phyloP scores from a whole-genome alignment of 2,113 vertebrate species.

The Trichechus manatus region DNA sequence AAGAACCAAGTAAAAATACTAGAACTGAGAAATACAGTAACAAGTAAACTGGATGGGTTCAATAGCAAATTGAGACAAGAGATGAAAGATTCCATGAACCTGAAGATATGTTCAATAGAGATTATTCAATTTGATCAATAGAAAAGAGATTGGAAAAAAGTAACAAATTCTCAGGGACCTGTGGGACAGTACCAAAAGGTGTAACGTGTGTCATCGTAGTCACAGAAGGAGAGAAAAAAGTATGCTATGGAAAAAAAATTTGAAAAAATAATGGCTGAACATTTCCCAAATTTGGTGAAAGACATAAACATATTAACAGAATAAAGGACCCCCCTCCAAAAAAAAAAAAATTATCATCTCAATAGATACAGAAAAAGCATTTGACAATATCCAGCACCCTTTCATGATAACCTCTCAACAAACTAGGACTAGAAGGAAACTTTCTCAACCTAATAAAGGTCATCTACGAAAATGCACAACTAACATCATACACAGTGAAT shows the following conservation, averaged over 20 bases:
- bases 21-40: neutral
- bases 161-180: neutral
- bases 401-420: neutral
- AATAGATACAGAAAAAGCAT: neutral
- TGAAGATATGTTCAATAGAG: neutral
- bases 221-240: neutral
- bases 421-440: too few species aligned
- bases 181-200: neutral
- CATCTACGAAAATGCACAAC: too few species aligned
- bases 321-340: too few species aligned
- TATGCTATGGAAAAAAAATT: neutral
- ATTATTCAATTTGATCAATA: neutral
- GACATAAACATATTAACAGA: neutral
- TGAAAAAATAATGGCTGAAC: constrained; percentile 8
- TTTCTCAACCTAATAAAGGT: too few species aligned
- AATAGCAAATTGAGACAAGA: neutral
- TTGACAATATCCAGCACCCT: neutral
- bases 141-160: neutral
- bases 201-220: neutral
- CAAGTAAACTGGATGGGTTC: neutral
- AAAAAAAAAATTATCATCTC: neutral
- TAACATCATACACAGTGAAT: too few species aligned
- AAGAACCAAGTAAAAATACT: neutral
- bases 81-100: neutral
- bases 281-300: neutral